Evolutionary conservation across 2,888 invertebrate genomes (phyloP), one percentile per base, ranked within the genome.

Genomic region (Abrostola tripartita): DNA sequence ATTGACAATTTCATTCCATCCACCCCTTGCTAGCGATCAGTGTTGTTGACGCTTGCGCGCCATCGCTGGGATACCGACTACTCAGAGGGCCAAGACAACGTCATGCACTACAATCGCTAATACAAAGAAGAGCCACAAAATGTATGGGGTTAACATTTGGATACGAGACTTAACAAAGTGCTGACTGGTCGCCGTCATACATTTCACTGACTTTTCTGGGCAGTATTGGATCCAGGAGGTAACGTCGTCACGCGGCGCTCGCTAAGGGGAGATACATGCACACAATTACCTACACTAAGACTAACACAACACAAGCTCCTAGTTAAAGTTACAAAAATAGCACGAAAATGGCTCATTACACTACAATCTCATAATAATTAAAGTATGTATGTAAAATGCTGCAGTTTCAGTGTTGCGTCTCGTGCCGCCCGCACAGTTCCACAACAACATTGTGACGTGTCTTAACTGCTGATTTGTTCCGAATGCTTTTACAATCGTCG

Each of bases 231-330:
- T 38, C 44, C 12, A 41, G 44, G 52, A 73, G 63, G 56, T 57
- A 55, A 53, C 14, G 42, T 56, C 52, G 62, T 36, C 68, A 58
- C 68, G 55, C 52, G 66, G 68, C 73, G 59, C 74, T 69, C 67
- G 80, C 81, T 82, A 87, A 88, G 85, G 85, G 88, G 81, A 85
- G 87, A 86, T 84, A 81, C 83, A 86, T 82, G 81, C 74, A 80
- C 63, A 71, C 72, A 80, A 81, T 81, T 83, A 85, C 47, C 75
- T 72, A 72, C 77, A 78, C 88, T 92, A 91, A 89, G 72, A 88
- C 93, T 93, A 92, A 93, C 92, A 93, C 93, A 92, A 92, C 90
- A 92, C 92, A 93, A 92, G 93, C 93, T 86, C 85, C 89, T 90
- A 92, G 85, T 90, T 90, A 91, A 89, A 86, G 78, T 90, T 92